Evolutionary conservation across 2,113 vertebrate genomes (phyloP).

Genomic region (Urocynchramus pylzowi): DNA sequence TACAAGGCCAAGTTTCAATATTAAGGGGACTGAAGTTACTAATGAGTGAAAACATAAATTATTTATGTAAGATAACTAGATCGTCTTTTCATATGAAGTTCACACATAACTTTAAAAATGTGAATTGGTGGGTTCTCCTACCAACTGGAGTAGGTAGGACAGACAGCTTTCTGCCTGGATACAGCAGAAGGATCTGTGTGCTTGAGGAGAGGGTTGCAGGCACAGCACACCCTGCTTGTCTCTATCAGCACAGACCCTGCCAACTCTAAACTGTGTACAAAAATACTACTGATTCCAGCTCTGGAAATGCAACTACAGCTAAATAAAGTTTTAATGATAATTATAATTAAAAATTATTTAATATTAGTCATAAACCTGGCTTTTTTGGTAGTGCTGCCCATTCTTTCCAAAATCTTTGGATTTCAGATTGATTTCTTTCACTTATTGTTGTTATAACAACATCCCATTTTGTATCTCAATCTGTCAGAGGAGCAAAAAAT

Average conservation of each 20-base stretch:
- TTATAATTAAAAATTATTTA: not conserved
- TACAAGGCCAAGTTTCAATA: conserved; percentile 38
- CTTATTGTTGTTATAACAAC: not conserved
- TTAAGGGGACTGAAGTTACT: not conserved
- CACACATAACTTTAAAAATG: conserved; percentile 14
- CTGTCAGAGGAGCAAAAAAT: not conserved
- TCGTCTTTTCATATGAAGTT: conserved; percentile 14
- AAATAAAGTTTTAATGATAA: not conserved
- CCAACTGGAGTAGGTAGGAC: not conserved
- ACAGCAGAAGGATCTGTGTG: not conserved
- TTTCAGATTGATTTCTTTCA: not conserved
- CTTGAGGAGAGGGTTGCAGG: not conserved
- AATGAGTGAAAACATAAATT: conserved; percentile 34
- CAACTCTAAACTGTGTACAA: not conserved
- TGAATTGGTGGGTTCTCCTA: not conserved
- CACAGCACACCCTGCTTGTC: not conserved
- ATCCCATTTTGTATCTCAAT: conserved; percentile 3
- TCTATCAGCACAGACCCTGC: not conserved
- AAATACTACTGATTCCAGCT: not conserved
- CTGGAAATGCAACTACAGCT: not conserved
- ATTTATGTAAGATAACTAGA: conserved; percentile 29
- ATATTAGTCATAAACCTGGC: not conserved
- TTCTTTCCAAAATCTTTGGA: not conserved
- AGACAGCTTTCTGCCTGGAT: not conserved
- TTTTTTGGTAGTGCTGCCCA: not conserved